Evolutionary conservation across 2,797 vertebrate species (phyloP), one percentile per base, ranked within the genome.

Genomic region (Rhyacichthys aspro): DNA sequence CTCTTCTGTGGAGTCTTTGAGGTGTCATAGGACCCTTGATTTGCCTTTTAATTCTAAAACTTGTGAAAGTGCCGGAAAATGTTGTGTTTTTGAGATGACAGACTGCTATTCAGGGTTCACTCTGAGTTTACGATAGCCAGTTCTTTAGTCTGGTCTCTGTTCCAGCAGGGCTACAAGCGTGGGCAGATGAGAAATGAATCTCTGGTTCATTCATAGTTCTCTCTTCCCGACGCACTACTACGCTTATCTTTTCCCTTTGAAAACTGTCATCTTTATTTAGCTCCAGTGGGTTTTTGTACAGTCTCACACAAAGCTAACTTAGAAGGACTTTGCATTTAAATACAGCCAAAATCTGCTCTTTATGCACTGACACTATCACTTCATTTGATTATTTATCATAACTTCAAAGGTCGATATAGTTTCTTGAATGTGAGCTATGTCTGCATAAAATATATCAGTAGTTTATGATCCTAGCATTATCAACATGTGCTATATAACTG

Each of bases 161-260:
- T 28, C 23, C 23, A 28, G 23, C 23, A 28, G 23, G 23, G 23
- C 4, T 28, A 5, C 9, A 33, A 55, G 12, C 67, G 81, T 83
- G 70, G 78, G 79, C 11, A 59, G 79, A 78, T 46, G 61, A 70
- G 47, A 54, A 17, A 47, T 64, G 34, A 69, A 53, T 79, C 66
- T 54, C 65, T 54, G 7, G 55, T 78, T 82, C 76, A 78, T 71
- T 86, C 66, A 66, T 63, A 70, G 56, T 73, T 71, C 70, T 52
- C 34, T 42, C 12, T 61, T 43, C 37, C 36, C 34, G 11, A 23
- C 19, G 17, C 33, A 2, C 17, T 43, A 1, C 23, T 17, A 15
- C 43, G 28, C 37, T 45, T 33, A 5, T 58, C 46, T 38, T 59
- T 34, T 68, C 1, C 28, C 15, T 42, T 50, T 4, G 3, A 17